Percentiles rank a stretch among this genome's conserved stretches.
Evolutionary conservation across 2,797 vertebrate genomes (phyloP).

Genomic region (Zenarchopterus dispar): DNA sequence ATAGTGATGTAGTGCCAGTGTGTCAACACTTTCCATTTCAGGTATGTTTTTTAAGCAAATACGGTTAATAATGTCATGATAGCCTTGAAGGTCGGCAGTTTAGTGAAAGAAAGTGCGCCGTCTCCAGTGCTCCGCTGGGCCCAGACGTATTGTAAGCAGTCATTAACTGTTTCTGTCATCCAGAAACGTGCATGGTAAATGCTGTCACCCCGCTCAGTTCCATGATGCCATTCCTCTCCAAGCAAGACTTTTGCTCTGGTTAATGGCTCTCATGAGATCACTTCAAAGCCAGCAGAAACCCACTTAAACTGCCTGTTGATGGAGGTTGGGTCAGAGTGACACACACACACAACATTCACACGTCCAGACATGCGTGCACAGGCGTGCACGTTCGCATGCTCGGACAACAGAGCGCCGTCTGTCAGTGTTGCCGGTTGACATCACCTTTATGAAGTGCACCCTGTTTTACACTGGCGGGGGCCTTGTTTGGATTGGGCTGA

Average conservation of each 20-base stretch:
- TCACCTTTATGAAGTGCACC: slow-evolving; percentile 74
- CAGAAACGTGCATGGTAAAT: slow-evolving; percentile 54
- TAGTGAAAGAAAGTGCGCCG: neutral
- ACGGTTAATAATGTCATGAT: neutral
- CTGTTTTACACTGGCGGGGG: slow-evolving; percentile 68
- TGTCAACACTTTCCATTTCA: no score
- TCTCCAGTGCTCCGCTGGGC: slow-evolving; percentile 1
- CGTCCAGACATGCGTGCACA: slow-evolving; percentile 33
- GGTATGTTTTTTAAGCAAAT: no score
- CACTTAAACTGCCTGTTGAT: slow-evolving; percentile 60
- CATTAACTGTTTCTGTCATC: slow-evolving; percentile 46
- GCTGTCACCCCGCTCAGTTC: slow-evolving; percentile 59
- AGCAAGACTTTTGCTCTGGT: slow-evolving; percentile 39
- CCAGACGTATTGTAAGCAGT: slow-evolving; percentile 37
- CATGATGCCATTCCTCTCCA: slow-evolving; percentile 68
- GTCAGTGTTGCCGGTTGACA: slow-evolving; percentile 71
- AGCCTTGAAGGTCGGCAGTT: slow-evolving; percentile 4
- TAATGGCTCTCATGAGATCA: slow-evolving; percentile 71
- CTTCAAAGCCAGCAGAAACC: slow-evolving; percentile 66
- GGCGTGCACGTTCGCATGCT: slow-evolving; percentile 33
- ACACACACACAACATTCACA: slow-evolving; percentile 70
- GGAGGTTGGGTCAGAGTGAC: slow-evolving; percentile 59
- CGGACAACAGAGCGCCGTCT: slow-evolving; percentile 61
- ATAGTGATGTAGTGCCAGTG: no score
- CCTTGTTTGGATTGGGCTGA: slow-evolving; percentile 62